Conservation (phyloP, 1,140 invertebrate species). For the Lepidotrigona ventralis region DNA sequence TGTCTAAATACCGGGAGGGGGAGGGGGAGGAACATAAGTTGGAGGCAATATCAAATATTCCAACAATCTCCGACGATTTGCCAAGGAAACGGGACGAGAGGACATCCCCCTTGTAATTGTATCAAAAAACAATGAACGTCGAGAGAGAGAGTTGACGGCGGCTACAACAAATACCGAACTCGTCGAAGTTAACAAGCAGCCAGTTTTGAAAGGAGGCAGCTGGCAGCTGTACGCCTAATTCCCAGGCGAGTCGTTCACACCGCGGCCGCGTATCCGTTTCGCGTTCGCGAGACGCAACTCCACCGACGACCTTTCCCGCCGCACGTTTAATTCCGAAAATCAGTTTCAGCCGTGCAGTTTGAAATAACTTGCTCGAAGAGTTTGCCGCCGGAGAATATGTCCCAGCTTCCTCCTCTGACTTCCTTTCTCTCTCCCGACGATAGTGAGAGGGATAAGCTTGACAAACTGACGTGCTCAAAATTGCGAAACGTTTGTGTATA, state of each 20-base stretch:
- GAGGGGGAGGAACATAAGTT: not conserved
- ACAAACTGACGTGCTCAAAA: slow-evolving; percentile 7
- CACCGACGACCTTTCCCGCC: not conserved
- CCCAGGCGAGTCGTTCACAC: slow-evolving; percentile 32
- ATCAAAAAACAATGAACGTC: slow-evolving; percentile 6
- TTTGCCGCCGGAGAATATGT: slow-evolving; percentile 20
- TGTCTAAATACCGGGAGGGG: not conserved
- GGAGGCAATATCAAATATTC: not conserved
- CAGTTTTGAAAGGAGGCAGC: slow-evolving; percentile 11
- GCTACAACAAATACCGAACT: slow-evolving; percentile 5
- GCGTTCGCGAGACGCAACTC: not conserved
- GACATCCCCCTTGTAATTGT: too few relatives aligned
- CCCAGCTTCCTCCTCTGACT: not conserved
- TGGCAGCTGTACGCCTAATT: slow-evolving; percentile 20
- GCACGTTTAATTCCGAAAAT: slow-evolving; percentile 40
- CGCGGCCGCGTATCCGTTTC: slow-evolving; percentile 1
- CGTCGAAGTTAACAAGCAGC: slow-evolving; percentile 5
- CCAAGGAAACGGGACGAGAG: not conserved
- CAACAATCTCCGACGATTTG: not conserved
- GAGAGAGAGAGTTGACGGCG: not conserved
- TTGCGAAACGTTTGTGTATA: not conserved
- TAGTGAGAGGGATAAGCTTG: not conserved
- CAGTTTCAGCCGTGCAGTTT: slow-evolving; percentile 17
- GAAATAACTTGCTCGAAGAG: slow-evolving; percentile 19
- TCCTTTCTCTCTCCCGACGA: not conserved